Base-by-base conservation (phyloP, 2,113 vertebrate species). In the Forbesichthys agassizii region DNA sequence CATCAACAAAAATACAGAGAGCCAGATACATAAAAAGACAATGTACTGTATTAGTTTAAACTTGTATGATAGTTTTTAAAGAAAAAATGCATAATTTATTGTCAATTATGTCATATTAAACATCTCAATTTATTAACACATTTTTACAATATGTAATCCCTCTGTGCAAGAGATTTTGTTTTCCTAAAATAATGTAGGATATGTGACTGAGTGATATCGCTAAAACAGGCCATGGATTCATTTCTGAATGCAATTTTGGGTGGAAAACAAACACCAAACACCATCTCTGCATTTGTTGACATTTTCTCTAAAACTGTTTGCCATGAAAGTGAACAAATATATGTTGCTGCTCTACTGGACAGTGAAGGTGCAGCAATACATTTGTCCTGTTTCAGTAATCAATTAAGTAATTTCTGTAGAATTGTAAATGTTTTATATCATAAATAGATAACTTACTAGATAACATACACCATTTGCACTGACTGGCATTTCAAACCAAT, bases 401-500 rank as follows among this genome's bases (percentile, higher is more conserved):
- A 53, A 65, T 20, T 27, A 27, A 27, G 27, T 27, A 27, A 2
- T 74, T 74, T 57, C 52, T 48, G 55, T 64, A 67, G 81, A 76
- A 62, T 71, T 85, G 81, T 84, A 88, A 65, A 82, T 85, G 81
- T 57, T 71, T 78, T 79, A 77, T 73, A 72, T 82, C 75, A 88
- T 90, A 90, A 91, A 90, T 90, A 90, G 71, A 91, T 93, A 93
- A 91, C 67, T 92, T 91, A 91, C 64, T 65, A 64, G 68, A 75
- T 73, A 80, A 79, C 64, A 75, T 85, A 85, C 68, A 85, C 85
- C 75, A 87, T 61, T 42, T 60, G 16, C 80, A 76, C 27, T 57
- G 61, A 64, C 46, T 68, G 60, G 58, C 61, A 69, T 55, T 79
- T 79, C 55, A 57, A 7, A 20, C 7, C 55, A 16, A 18, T 20